Evolutionary conservation across 2,113 vertebrate genomes (phyloP), one percentile per base, ranked within the genome.

Genomic region (Psephotus haematonotus): DNA sequence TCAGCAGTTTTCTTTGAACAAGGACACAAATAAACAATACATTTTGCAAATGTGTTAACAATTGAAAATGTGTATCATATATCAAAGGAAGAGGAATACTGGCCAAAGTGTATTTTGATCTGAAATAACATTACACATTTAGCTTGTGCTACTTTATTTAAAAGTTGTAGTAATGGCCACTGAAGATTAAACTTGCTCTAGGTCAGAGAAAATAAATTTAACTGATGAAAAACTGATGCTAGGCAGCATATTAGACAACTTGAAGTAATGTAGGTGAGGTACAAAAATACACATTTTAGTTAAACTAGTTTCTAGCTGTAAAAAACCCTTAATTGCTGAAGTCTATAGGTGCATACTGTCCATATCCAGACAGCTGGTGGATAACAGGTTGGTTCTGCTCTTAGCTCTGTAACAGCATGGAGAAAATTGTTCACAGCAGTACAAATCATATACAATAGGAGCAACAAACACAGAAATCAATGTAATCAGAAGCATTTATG

Each of bases 1-100:
- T 92, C 87, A 95, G 82, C 78, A 86, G 35, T 86, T 89, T 93
- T 80, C 43, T 93, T 76, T 92, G 83, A 90, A 77, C 18, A 82
- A 17, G 43, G 31, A 71, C 19, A 62, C n/a, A 79, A 75, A 90
- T n/a, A 77, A 85, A 91, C 19, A 59, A 29, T 31, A 72, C 74
- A 23, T 65, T 88, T 82, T 67, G 37, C 46, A 88, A 92, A 57
- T 18, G 6, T 55, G 19, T 13, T 82, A 33, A 77, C 89, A 94
- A 93, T 50, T 88, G 55, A 64, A 92, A 90, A 78, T 25, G 10
- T 39, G 17, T 28, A 23, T 82, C 55, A 39, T 86, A 25, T 90
- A 72, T 84, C 84, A 94, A 91, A 93, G 39, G 11, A 72, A 71
- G 44, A 86, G 29, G 75, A 76, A 69, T 69, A 53, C 15, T 75